Percentiles rank a stretch among this genome's conserved stretches.
These are phyloP conservation scores for Callorhinus ursinus DNA, from an alignment of 2,113 vertebrate genomes.

Conservation along the genomic window DNA sequence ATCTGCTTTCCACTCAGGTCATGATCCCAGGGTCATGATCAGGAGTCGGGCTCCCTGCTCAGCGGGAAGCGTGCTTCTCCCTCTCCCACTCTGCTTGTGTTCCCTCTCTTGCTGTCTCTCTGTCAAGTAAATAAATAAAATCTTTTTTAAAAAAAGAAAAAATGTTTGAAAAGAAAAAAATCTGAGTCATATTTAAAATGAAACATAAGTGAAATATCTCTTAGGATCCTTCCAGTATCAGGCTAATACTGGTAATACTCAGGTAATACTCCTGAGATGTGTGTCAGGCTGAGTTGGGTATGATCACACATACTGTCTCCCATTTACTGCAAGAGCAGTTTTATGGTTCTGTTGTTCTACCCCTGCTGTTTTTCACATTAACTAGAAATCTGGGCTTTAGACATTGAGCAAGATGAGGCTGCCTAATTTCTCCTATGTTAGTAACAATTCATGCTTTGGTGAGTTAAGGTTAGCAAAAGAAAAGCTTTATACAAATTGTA, in stretches of 20 bases:
- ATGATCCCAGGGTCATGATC: no score
- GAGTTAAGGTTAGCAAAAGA: not conserved
- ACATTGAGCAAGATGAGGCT: slow-evolving; percentile 59
- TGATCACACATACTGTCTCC: not conserved
- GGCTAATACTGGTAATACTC: no score
- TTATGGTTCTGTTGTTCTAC: slow-evolving; percentile 45
- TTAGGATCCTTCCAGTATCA: not conserved
- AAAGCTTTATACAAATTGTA: not conserved
- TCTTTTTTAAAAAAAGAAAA: not conserved
- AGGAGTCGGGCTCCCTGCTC: no score
- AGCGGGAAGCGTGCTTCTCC: no score
- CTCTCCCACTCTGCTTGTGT: no score
- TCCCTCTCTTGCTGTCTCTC: no score
- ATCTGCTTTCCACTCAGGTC: no score
- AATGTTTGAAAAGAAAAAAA: not conserved
- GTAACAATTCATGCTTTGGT: slow-evolving; percentile 53
- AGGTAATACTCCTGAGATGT: not conserved
- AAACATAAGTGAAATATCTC: not conserved
- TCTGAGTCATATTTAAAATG: not conserved
- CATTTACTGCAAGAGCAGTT: slow-evolving; percentile 59
- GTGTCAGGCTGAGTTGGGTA: not conserved
- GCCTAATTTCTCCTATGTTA: slow-evolving; percentile 34
- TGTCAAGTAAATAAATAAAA: no score
- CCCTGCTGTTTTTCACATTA: slow-evolving; percentile 69
- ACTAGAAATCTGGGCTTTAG: slow-evolving; percentile 63